Conservation (phyloP, 2,797 vertebrate species). For the Varecia variegata region DNA sequence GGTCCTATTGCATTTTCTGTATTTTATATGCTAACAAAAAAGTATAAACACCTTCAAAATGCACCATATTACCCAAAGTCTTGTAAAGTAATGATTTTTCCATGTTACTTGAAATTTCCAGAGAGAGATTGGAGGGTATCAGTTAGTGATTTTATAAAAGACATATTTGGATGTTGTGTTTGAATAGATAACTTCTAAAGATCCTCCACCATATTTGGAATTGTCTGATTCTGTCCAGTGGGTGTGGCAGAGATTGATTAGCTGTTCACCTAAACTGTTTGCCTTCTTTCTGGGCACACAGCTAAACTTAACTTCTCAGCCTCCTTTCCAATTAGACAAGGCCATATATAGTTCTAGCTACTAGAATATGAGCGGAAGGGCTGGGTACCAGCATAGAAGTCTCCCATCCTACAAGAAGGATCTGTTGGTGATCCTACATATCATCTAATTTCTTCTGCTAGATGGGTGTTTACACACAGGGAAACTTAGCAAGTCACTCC, state of each 20-base stretch:
- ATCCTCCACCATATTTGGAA: neutral
- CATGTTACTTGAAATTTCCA: neutral
- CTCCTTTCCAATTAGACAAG: neutral
- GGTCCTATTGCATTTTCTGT: neutral
- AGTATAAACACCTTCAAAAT: neutral
- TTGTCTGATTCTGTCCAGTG: neutral
- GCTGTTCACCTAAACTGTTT: neutral
- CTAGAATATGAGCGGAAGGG: neutral
- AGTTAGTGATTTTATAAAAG: conserved; percentile 33
- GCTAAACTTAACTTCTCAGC: neutral
- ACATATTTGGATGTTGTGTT: neutral
- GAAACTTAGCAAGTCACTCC: neutral
- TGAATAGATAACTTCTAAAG: neutral
- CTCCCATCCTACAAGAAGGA: neutral
- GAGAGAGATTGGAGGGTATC: neutral
- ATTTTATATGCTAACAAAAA: neutral
- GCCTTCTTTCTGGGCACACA: neutral
- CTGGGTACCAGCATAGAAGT: neutral
- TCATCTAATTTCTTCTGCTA: neutral
- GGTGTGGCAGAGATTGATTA: neutral
- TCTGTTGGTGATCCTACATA: neutral
- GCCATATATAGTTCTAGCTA: neutral
- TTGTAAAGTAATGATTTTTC: conserved; percentile 13
- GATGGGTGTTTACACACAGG: neutral
- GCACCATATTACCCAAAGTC: neutral